A percentile compares a stretch with the other conserved stretches of the same genome.
Evolutionary conservation across 2,888 invertebrate genomes (phyloP).

Genomic region (Caenorhabditis wallacei): DNA sequence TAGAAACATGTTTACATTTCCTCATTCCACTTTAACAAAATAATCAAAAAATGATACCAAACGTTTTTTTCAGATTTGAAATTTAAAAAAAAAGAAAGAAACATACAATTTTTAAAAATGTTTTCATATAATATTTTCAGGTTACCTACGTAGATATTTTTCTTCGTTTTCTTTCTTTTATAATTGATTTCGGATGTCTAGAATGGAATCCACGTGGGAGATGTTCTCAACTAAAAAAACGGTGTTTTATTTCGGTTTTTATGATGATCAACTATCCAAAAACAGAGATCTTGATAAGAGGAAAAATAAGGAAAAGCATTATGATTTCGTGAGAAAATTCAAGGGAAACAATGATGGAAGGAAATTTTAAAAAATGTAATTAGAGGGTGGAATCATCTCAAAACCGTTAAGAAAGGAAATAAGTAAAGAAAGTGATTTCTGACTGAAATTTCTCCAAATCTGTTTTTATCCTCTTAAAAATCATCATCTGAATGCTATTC

Average conservation of each 20-base stretch:
- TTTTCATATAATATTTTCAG: too few species aligned
- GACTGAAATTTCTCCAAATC: too few species aligned
- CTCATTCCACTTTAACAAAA: neutral
- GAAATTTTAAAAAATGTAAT: too few species aligned
- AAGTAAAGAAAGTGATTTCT: too few species aligned
- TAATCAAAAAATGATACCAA: neutral
- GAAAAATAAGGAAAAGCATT: neutral
- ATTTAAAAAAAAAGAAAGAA: neutral
- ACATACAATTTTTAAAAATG: neutral
- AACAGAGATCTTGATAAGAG: slow-evolving; percentile 10
- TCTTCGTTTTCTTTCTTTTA: neutral
- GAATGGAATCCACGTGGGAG: slow-evolving; percentile 6
- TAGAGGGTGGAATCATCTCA: too few species aligned
- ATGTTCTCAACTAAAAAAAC: neutral
- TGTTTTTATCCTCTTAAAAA: neutral
- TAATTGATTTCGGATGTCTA: slow-evolving; percentile 17
- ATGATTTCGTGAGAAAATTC: too few species aligned
- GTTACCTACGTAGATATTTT: neutral
- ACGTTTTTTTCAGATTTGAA: neutral
- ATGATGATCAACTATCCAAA: neutral
- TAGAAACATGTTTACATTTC: neutral
- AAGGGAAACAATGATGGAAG: too few species aligned
- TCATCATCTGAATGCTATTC: neutral
- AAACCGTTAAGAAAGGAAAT: too few species aligned
- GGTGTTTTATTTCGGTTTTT: neutral